These are phyloP conservation scores for Triops cancriformis DNA, from an alignment of 1,140 invertebrate species.

Conservation along the genomic window DNA sequence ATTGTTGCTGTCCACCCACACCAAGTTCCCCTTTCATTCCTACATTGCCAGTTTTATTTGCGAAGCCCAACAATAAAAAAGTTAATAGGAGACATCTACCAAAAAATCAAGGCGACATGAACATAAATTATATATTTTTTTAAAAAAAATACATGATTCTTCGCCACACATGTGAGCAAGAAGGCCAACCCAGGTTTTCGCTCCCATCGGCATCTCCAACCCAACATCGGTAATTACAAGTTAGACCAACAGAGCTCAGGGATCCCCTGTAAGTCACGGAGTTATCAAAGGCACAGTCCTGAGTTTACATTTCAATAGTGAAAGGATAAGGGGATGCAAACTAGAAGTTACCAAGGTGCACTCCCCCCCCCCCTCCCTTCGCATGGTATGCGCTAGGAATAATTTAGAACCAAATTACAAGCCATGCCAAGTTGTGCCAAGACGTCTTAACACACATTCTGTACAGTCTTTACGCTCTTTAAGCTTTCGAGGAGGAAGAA, in stretches of 20 bases:
- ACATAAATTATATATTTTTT: too few relatives aligned
- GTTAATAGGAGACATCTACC: too few relatives aligned
- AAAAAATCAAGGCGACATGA: too few relatives aligned
- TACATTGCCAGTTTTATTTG: too few relatives aligned
- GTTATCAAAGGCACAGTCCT: not conserved
- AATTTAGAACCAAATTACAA: not conserved
- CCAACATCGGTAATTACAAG: not conserved
- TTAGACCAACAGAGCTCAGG: not conserved
- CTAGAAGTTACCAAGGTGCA: not conserved
- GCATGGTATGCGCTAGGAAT: not conserved
- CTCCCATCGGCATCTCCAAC: not conserved
- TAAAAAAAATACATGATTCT: not conserved
- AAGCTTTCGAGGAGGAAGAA: not conserved
- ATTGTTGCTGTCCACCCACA: too few relatives aligned
- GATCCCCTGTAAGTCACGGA: not conserved
- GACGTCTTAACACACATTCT: constrained; percentile 10
- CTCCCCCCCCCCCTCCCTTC: not conserved
- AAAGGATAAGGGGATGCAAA: not conserved
- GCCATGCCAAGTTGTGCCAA: constrained; percentile 3
- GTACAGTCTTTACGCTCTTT: not conserved
- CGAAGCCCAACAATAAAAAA: too few relatives aligned
- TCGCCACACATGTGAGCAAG: not conserved
- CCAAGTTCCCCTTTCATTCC: too few relatives aligned
- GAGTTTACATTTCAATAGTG: not conserved
- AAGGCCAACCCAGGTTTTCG: not conserved